Conservation (phyloP, 2,888 invertebrate species). For the Parnassius smintheus region DNA sequence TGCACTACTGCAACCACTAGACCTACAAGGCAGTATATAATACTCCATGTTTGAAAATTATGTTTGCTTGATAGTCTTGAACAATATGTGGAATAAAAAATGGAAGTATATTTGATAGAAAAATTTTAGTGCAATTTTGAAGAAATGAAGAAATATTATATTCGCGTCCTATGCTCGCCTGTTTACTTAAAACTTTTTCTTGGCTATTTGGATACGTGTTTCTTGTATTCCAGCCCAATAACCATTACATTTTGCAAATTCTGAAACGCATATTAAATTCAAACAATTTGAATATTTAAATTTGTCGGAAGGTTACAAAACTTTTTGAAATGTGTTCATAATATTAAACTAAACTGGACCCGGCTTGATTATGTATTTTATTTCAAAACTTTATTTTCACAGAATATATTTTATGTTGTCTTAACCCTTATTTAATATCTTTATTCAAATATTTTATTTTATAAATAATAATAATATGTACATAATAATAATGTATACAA, state of each 20-base stretch:
- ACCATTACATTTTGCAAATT: slow-evolving; percentile 18
- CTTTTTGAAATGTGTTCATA: slow-evolving; percentile 2
- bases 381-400: not conserved
- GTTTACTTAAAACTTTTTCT: slow-evolving; percentile 16
- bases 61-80: no score
- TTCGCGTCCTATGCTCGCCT: slow-evolving; percentile 3
- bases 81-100: no score
- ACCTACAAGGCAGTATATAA: no score
- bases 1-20: no score
- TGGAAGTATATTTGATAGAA: no score
- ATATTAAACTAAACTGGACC: not conserved
- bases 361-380: not conserved
- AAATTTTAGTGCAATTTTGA: no score
- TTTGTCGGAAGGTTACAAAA: slow-evolving; percentile 4
- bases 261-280: slow-evolving; percentile 20
- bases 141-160: slow-evolving; percentile 3
- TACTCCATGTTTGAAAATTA: no score
- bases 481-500: no score
- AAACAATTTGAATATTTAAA: slow-evolving; percentile 23
- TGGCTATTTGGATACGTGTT: slow-evolving; percentile 10
- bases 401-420: no score
- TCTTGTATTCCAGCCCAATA: slow-evolving; percentile 19
- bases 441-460: no score
- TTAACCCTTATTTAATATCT: no score
- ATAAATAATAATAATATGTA: no score